These are phyloP conservation scores for Procambarus clarkii DNA, from an alignment of 1,140 invertebrate genomes.

Conservation along the genomic window DNA sequence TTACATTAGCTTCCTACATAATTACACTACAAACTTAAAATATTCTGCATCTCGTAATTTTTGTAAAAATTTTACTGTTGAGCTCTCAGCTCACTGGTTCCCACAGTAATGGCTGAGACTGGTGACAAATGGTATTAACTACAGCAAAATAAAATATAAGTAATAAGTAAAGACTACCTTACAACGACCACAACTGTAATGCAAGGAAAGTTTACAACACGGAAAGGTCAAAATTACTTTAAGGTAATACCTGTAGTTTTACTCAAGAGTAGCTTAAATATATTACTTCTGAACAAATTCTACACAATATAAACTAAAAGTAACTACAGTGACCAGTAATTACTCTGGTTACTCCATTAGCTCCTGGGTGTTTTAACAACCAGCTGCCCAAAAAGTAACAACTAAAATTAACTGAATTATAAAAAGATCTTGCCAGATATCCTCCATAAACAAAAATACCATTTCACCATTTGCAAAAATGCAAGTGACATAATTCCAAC, in stretches of 20 bases:
- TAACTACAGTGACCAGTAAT: not conserved
- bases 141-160: not conserved
- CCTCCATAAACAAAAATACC: no score
- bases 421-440: not conserved
- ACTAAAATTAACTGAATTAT: not conserved
- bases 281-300: no score
- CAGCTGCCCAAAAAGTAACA: not conserved
- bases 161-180: not conserved
- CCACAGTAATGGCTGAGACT: conserved; percentile 18
- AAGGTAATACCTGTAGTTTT: not conserved
- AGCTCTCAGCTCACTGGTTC: conserved; percentile 8
- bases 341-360: not conserved
- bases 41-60: not conserved
- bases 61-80: not conserved
- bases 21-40: not conserved
- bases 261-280: not conserved
- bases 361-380: not conserved
- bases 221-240: not conserved
- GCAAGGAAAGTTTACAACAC: not conserved
- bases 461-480: no score
- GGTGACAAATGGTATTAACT: not conserved
- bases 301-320: not conserved
- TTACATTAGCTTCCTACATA: no score
- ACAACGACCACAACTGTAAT: not conserved
- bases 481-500: no score